A percentile compares a stretch with the other conserved stretches of the same genome.
Conservation (phyloP, 2,797 vertebrate genomes). For the Urophycis tenuis region DNA sequence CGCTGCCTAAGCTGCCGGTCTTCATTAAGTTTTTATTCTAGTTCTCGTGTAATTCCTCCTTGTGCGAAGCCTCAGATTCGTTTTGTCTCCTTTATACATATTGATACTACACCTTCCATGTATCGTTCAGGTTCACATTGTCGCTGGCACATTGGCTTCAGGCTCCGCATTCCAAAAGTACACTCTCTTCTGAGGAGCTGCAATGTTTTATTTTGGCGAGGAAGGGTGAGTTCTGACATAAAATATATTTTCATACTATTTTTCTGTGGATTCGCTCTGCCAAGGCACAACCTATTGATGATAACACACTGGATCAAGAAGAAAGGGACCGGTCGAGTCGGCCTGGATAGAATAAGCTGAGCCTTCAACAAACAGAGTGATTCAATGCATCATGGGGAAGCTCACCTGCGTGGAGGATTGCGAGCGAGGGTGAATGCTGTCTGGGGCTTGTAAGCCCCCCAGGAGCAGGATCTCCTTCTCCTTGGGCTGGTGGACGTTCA, state of each 20-base stretch:
- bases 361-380: neutral
- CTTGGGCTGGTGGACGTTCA: slow-evolving; percentile 84
- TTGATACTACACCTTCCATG: neutral
- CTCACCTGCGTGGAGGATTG: slow-evolving; percentile 78
- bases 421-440: slow-evolving; percentile 69
- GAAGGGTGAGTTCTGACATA: neutral
- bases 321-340: neutral
- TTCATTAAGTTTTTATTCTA: neutral
- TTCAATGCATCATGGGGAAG: slow-evolving; percentile 12
- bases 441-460: slow-evolving; percentile 77
- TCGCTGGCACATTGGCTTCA: slow-evolving; percentile 1
- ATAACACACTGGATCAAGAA: neutral
- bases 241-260: neutral
- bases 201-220: neutral
- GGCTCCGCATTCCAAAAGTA: neutral
- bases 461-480: slow-evolving; percentile 94
- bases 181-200: neutral
- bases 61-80: neutral
- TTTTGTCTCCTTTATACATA: neutral
- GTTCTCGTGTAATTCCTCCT: neutral
- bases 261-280: neutral
- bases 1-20: neutral
- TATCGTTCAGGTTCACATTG: neutral
- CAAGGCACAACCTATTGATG: neutral
- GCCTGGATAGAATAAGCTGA: neutral